These are phyloP conservation scores for Furcula furcula DNA, from an alignment of 2,888 invertebrate genomes.

Conservation along the genomic window DNA sequence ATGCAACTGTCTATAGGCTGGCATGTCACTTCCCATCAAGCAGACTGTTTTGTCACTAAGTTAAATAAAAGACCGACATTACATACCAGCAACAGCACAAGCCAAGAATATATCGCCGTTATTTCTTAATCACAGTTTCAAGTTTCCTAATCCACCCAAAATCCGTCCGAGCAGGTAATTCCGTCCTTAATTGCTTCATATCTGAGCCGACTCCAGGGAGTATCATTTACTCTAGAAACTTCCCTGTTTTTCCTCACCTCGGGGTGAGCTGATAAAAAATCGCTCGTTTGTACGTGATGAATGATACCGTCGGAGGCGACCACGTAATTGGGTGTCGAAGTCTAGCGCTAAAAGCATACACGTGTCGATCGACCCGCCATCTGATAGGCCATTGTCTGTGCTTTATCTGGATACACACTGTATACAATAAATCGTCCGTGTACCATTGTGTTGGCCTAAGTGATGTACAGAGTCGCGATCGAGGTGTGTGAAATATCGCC, in stretches of 20 bases:
- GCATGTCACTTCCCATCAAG: no score
- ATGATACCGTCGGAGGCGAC: constrained; percentile 55
- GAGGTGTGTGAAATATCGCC: constrained; percentile 58
- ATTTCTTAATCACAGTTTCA: constrained; percentile 23
- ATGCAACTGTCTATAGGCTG: no score
- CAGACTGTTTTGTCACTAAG: no score
- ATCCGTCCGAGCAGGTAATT: constrained; percentile 41
- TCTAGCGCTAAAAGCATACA: constrained; percentile 76
- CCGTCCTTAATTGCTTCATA: constrained; percentile 52
- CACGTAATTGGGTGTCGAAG: constrained; percentile 77
- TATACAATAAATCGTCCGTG: constrained; percentile 75
- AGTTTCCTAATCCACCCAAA: constrained; percentile 39
- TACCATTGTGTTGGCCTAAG: constrained; percentile 56
- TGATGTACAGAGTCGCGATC: constrained; percentile 48
- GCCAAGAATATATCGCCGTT: no score
- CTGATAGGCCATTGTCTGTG: constrained; percentile 74
- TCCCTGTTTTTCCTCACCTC: constrained; percentile 42
- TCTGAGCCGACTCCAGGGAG: constrained; percentile 32
- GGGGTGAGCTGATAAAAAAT: constrained; percentile 53
- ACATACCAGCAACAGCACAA: no score
- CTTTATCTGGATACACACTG: constrained; percentile 63
- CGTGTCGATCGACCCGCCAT: constrained; percentile 65
- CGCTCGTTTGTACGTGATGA: constrained; percentile 69
- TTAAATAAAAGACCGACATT: neutral
- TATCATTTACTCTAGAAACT: constrained; percentile 47